phyloP scores from a whole-genome alignment of 1,140 invertebrate species.

The Acyrthosiphon pisum region DNA sequence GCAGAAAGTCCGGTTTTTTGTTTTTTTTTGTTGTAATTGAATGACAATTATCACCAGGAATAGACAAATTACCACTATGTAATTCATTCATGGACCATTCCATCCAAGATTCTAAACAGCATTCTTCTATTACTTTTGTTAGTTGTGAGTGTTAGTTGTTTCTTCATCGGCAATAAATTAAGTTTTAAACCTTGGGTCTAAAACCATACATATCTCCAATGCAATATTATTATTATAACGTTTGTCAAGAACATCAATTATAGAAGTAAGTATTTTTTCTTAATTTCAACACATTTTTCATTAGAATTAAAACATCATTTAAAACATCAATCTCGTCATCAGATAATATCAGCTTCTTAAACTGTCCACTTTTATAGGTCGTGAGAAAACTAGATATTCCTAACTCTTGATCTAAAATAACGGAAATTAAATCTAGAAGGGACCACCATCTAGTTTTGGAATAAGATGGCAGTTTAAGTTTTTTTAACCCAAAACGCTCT shows the following conservation, averaged over 20 bases:
- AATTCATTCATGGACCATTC: neutral
- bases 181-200: neutral
- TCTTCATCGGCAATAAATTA: neutral
- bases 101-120: neutral
- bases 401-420: neutral
- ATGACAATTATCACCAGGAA: neutral
- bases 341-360: neutral
- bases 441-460: slow-evolving; percentile 11
- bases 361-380: neutral
- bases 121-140: neutral
- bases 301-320: neutral
- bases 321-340: neutral
- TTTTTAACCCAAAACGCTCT: neutral
- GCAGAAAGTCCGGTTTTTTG: no score
- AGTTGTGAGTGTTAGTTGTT: neutral
- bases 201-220: neutral
- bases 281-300: neutral
- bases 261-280: neutral
- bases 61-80: neutral
- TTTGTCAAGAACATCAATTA: neutral
- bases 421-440: neutral
- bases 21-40: no score
- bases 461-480: neutral
- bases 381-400: neutral
- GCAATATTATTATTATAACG: neutral